Percentiles rank a stretch among this genome's conserved stretches.
Conservation (phyloP, 2,888 invertebrate genomes). For the Erebia palarica region DNA sequence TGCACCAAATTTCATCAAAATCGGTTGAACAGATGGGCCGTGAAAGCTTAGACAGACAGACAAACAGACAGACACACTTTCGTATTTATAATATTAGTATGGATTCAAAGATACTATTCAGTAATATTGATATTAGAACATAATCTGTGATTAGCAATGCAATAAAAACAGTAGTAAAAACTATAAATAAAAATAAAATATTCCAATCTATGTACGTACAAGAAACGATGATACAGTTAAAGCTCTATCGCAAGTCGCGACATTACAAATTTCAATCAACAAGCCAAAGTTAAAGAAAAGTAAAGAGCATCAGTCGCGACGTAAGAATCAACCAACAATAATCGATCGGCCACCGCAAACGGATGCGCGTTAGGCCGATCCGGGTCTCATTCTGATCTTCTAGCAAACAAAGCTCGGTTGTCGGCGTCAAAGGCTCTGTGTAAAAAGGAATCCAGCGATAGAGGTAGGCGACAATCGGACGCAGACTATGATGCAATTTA, state of each 20-base stretch:
- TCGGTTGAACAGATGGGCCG: no score
- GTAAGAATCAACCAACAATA: slow-evolving; percentile 51
- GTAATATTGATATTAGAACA: neutral
- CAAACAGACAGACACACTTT: no score
- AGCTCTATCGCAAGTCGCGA: slow-evolving; percentile 8
- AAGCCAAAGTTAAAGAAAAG: slow-evolving; percentile 30
- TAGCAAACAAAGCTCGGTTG: slow-evolving; percentile 70
- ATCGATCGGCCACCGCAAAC: slow-evolving; percentile 55
- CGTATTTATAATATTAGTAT: no score
- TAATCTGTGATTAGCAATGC: neutral
- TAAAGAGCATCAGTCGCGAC: slow-evolving; percentile 30
- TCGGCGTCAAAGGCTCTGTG: slow-evolving; percentile 75
- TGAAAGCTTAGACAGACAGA: no score
- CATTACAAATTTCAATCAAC: slow-evolving; percentile 38
- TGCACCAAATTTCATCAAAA: no score
- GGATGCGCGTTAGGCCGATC: slow-evolving; percentile 65
- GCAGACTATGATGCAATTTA: slow-evolving; percentile 58
- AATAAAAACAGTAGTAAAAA: neutral
- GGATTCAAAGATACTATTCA: no score
- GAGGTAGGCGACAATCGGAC: slow-evolving; percentile 80
- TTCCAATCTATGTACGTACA: neutral
- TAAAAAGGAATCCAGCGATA: slow-evolving; percentile 81
- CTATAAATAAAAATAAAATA: no score
- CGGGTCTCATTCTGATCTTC: slow-evolving; percentile 77
- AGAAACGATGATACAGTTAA: neutral